Percentiles rank a stretch among this genome's conserved stretches.
These are phyloP conservation scores for Clostera curtula DNA, from an alignment of 2,888 invertebrate genomes.

Conservation along the genomic window DNA sequence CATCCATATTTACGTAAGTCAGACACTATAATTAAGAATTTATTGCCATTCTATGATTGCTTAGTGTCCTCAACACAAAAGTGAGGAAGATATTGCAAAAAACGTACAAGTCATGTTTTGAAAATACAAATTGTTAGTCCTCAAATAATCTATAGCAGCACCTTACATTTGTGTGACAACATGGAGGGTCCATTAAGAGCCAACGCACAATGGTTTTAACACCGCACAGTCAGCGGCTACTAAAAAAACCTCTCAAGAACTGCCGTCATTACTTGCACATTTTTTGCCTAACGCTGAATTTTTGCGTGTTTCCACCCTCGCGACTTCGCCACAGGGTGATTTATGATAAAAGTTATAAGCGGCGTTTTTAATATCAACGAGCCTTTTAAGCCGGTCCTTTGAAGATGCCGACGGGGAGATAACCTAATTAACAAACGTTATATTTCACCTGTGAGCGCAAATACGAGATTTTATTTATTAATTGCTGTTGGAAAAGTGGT, in stretches of 20 bases:
- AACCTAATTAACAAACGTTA: constrained; percentile 73
- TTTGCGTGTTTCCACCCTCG: constrained; percentile 67
- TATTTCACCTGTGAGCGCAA: constrained; percentile 60
- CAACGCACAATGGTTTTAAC: constrained; percentile 59
- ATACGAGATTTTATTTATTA: constrained; percentile 59
- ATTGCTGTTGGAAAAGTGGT: constrained; percentile 31
- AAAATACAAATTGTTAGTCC: neutral
- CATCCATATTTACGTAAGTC: too few relatives aligned
- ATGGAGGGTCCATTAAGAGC: neutral
- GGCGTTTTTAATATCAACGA: constrained; percentile 70
- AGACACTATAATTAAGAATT: too few relatives aligned
- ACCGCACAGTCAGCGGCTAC: constrained; percentile 37
- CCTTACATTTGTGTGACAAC: constrained; percentile 1
- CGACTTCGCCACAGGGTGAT: constrained; percentile 63
- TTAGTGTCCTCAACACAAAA: too few relatives aligned
- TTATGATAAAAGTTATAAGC: constrained; percentile 69
- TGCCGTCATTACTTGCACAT: constrained; percentile 71
- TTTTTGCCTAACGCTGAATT: constrained; percentile 60
- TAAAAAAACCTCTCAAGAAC: constrained; percentile 68
- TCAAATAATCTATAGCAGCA: too few relatives aligned
- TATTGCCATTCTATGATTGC: too few relatives aligned
- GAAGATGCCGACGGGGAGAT: constrained; percentile 66
- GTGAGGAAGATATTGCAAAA: too few relatives aligned
- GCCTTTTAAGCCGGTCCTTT: constrained; percentile 60
- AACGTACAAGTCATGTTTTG: neutral